Base-by-base conservation (phyloP, 2,888 invertebrate species). In the Cepaea hortensis region DNA sequence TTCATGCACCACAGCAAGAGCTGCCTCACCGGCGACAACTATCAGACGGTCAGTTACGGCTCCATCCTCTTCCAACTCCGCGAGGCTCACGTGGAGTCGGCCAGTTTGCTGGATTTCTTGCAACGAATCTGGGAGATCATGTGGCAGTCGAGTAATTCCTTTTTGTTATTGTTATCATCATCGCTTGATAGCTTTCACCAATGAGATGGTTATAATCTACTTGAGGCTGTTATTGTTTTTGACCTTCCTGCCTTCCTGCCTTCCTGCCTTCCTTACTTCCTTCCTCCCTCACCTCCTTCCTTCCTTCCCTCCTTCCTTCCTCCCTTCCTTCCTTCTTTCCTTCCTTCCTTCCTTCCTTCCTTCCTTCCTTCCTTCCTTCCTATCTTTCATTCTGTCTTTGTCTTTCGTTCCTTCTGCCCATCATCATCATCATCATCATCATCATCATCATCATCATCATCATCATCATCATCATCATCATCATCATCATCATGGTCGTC, bases 401-500 rank as follows among this genome's bases (percentile, higher is more conserved):
- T 55, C 11, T 11, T 55, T 55, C 0, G 6, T 55, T 11, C 2
- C 11, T 55, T 11, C 11, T 55, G 7, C 11, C 11, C 55, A 9
- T 55, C 55, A 9, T 68, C 68, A 15, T 68, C 68, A 15, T 68
- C 68, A 5, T 68, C 68, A 5, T 68, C n/a, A 5, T 68, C 68
- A 15, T 68, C 68, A 15, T 68, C 68, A 15, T 68, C 68, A 15
- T 68, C 18, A 5, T 68, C n/a, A 15, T 68, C 68, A 15, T 68
- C 68, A 15, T 68, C 68, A 15, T 68, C 68, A 15, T 68, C 68
- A 62, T 68, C 68, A 15, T 65, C 82, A 46, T 65, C 82, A 5
- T 23, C 75, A 13, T 61, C 75, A 96, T 97, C 93, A 97, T 97
- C 95, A 96, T 96, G 95, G 48, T 62, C 20, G 20, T 55, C 35